These are phyloP conservation scores for Meteorus colon DNA, from an alignment of 2,888 invertebrate genomes.

Conservation along the genomic window DNA sequence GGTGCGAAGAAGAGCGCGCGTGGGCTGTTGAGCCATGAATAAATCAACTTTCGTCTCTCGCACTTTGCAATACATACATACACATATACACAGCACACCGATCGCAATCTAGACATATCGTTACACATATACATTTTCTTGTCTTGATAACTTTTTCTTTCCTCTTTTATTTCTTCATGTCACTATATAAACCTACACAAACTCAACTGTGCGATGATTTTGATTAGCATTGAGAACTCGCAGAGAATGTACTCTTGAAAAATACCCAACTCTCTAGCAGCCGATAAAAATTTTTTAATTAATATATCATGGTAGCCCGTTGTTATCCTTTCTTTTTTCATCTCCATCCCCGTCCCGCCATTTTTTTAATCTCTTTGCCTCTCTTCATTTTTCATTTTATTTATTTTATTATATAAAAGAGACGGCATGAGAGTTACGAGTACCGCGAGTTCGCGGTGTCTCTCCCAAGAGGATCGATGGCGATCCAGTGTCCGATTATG, in stretches of 20 bases:
- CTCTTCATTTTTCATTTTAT: no score
- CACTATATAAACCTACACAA: background rate
- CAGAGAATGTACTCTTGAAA: constrained; percentile 49
- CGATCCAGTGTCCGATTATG: constrained; percentile 18
- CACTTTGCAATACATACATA: constrained; percentile 27
- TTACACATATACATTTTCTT: constrained; percentile 4
- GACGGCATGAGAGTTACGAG: background rate
- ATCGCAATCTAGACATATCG: constrained; percentile 29
- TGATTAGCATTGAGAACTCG: constrained; percentile 53
- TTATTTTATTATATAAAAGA: no score
- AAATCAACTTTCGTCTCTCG: constrained; percentile 49
- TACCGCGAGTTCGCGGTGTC: background rate
- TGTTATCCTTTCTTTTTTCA: constrained; percentile 32
- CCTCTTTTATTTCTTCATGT: background rate
- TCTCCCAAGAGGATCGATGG: constrained; percentile 30
- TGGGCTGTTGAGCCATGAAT: constrained; percentile 55
- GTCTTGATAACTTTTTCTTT: background rate
- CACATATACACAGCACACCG: constrained; percentile 2
- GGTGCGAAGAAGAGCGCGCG: constrained; percentile 63
- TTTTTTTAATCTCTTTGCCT: background rate
- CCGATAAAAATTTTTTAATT: constrained; percentile 53
- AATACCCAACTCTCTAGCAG: constrained; percentile 46
- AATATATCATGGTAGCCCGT: constrained; percentile 53
- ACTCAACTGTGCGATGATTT: constrained; percentile 19
- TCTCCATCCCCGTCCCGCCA: background rate